phyloP scores from a whole-genome alignment of 1,140 invertebrate genomes.

The Bombus waltoni region DNA sequence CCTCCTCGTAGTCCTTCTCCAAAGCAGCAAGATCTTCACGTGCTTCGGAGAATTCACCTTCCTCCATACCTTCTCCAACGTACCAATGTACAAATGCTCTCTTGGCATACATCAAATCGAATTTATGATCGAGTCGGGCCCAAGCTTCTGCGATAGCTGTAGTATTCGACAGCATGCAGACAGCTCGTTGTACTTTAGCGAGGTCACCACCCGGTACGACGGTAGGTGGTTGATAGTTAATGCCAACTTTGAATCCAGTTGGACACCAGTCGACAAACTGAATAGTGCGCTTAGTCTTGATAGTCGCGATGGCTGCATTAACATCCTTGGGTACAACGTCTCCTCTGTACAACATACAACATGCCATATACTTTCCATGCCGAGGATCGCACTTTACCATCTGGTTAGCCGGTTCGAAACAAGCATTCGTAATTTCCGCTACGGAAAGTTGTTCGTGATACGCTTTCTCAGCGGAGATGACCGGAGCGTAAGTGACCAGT shows the following conservation, averaged over 20 bases:
- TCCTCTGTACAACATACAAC: slow-evolving; percentile 86
- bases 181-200: slow-evolving; percentile 85
- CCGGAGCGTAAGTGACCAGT: slow-evolving; percentile 61
- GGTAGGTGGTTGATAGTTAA: slow-evolving; percentile 86
- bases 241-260: slow-evolving; percentile 85
- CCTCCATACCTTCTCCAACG: slow-evolving; percentile 78
- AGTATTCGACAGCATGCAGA: slow-evolving; percentile 87
- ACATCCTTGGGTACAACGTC: slow-evolving; percentile 89
- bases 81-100: slow-evolving; percentile 84
- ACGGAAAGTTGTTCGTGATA: slow-evolving; percentile 63
- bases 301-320: slow-evolving; percentile 72
- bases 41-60: slow-evolving; percentile 71
- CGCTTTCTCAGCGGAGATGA: slow-evolving; percentile 65
- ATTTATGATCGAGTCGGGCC: slow-evolving; percentile 58
- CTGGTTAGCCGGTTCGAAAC: slow-evolving; percentile 87
- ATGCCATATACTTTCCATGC: slow-evolving; percentile 84
- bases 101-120: slow-evolving; percentile 63
- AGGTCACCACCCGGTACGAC: slow-evolving; percentile 85
- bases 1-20: slow-evolving; percentile 60
- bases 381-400: slow-evolving; percentile 86
- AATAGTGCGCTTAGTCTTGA: slow-evolving; percentile 73
- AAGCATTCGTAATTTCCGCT: slow-evolving; percentile 81
- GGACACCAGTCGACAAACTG: slow-evolving; percentile 87
- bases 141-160: slow-evolving; percentile 76
- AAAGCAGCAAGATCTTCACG: slow-evolving; percentile 71